Base-by-base conservation (phyloP, 2,888 invertebrate genomes). In the Caenorhabditis drosophilae region DNA sequence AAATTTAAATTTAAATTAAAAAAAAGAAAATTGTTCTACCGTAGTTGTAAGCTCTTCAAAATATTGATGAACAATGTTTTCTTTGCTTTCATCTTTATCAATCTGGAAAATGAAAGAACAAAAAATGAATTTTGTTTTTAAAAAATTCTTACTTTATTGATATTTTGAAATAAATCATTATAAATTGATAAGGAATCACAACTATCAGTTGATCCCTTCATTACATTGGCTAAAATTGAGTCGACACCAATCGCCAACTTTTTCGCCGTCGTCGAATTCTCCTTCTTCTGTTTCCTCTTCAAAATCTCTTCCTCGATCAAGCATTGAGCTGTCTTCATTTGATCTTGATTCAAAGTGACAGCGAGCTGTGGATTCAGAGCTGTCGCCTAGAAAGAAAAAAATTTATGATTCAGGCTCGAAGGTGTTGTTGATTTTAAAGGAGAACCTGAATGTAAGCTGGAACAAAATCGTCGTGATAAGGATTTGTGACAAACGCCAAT, bases 351-450 rank as follows among this genome's bases (percentile, higher is more conserved):
- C 25, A 80, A 56, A 6, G 72, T 58, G 1, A 74, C 63, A 25
- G 72, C 75, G 42, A 79, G 42, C 41, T 80, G 78, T 2, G 78
- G 79, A 60, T 78, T 80, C 27, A 80, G 58, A 9, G 79, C 76
- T 7, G 80, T 80, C 2, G 80, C 75, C 23, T 72, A n/a, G n/a
- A n/a, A n/a, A n/a, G n/a, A n/a, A n/a, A n/a, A n/a, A n/a, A n/a
- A n/a, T n/a, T n/a, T n/a, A n/a, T n/a, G n/a, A n/a, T n/a, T n/a
- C n/a, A n/a, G n/a, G n/a, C n/a, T n/a, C n/a, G n/a, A n/a, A n/a
- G n/a, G n/a, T n/a, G n/a, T n/a, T n/a, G n/a, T n/a, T n/a, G n/a
- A n/a, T n/a, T n/a, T n/a, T n/a, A n/a, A n/a, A n/a, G n/a, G n/a
- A n/a, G n/a, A n/a, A n/a, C n/a, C n/a, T n/a, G 66, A 6, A 70